Evolutionary conservation across 2,797 vertebrate genomes (phyloP).

Genomic region (Anisognathus igniventris): DNA sequence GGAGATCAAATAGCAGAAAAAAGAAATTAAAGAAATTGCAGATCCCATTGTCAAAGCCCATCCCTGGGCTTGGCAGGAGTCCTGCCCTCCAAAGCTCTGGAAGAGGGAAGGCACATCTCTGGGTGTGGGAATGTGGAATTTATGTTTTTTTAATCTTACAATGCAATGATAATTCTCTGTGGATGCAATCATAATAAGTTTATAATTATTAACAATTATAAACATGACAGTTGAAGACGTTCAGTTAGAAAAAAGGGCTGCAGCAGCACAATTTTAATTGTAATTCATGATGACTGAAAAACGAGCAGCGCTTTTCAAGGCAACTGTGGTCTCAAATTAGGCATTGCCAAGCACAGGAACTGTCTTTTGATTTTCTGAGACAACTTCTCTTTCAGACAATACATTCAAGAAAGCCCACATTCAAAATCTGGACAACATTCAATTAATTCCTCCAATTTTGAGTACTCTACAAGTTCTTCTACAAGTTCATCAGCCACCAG

Average conservation of each 20-base stretch:
- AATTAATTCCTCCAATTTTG: neutral
- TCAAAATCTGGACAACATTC: neutral
- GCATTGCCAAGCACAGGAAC: neutral
- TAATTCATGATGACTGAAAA: neutral
- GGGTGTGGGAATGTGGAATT: neutral
- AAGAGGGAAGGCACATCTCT: neutral
- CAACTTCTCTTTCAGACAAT: neutral
- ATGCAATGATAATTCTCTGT: neutral
- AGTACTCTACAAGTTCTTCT: neutral
- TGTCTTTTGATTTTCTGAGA: neutral
- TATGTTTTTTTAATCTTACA: neutral
- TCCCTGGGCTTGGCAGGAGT: neutral
- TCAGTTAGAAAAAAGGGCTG: neutral
- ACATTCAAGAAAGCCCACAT: neutral
- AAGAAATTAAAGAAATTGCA: neutral
- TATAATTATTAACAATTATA: constrained; percentile 22
- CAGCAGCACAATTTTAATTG: neutral
- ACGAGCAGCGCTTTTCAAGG: neutral
- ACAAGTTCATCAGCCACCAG: neutral
- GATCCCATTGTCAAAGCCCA: neutral
- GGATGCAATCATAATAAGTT: neutral
- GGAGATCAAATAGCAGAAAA: neutral
- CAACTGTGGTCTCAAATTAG: neutral
- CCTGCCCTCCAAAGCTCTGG: neutral
- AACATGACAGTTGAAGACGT: neutral